These are phyloP conservation scores for Clusia tigrina DNA, from an alignment of 2,888 invertebrate species.

Conservation along the genomic window DNA sequence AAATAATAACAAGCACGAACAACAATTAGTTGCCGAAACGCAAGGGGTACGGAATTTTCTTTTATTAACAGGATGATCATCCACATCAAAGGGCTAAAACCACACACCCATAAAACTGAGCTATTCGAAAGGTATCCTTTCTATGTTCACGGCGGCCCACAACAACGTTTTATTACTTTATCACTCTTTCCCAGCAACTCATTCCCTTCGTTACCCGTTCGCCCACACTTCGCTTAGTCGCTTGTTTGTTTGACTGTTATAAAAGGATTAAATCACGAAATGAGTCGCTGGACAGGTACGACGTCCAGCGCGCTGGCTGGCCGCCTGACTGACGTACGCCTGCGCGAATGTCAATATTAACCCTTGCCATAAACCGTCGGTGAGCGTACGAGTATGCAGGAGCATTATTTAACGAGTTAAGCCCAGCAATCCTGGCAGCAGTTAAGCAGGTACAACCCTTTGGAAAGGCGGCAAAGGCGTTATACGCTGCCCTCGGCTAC, in stretches of 20 bases:
- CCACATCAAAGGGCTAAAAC: constrained; percentile 62
- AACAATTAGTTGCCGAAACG: no score
- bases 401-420: constrained; percentile 29
- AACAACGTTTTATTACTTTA: constrained; percentile 47
- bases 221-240: constrained; percentile 18
- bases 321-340: constrained; percentile 25
- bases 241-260: constrained; percentile 56
- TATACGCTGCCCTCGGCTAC: neutral
- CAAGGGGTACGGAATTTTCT: constrained; percentile 36
- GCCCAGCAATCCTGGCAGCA: constrained; percentile 27
- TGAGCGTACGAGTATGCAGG: neutral
- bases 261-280: constrained; percentile 56
- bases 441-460: constrained; percentile 49
- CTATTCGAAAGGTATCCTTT: constrained; percentile 12
- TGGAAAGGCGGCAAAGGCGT: constrained; percentile 20
- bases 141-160: no score
- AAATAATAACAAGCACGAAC: constrained; percentile 15
- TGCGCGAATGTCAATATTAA: constrained; percentile 21
- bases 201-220: constrained; percentile 45
- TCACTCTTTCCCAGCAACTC: constrained; percentile 37
- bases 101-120: constrained; percentile 60
- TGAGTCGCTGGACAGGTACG: constrained; percentile 41
- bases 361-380: constrained; percentile 35
- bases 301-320: constrained; percentile 35
- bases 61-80: constrained; percentile 62